Base-by-base conservation (phyloP, 2,113 vertebrate species). In the Chamaea fasciata region DNA sequence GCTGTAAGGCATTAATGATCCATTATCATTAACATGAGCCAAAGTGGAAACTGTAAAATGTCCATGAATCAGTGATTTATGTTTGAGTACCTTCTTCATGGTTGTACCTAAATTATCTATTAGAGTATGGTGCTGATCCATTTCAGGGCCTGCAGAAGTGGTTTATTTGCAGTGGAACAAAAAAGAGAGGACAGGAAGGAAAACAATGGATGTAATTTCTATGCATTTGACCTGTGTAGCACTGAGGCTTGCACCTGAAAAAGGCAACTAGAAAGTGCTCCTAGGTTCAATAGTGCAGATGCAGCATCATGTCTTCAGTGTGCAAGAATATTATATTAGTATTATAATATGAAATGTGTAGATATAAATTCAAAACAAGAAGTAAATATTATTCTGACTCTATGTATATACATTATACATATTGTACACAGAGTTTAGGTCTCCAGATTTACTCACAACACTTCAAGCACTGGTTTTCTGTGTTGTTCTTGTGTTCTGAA, bases 371-470 rank as follows among this genome's bases (percentile, higher is more conserved):
- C 82, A 68, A 83, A 74, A 6, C 35, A 81, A 47, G 8, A 88
- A 68, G 60, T 71, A 64, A 93, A 73, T 92, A 90, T 65, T 92
- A 63, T 89, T 89, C 49, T 79, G 69, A 73, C 68, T 70, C 80
- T 64, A 20, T 57, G 14, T 90, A 90, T 83, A 53, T 82, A 97
- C 80, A 96, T 78, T 89, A 89, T 88, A 92, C 24, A 95, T 60
- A 86, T 41, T 80, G 76, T 52, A 94, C 80, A 81, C 0, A 2
- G 37, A 70, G n/a, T 86, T 89, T 71, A 57, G 11, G 28, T 76
- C 41, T 96, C 79, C 83, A 75, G 4, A 41, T 74, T 90, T 71
- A 75, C 60, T 86, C 28, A 70, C 26, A 63, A 67, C 22, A 27
- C 46, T 75, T 84, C 18, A 60, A 16, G 56, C 47, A 35, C 44